Conservation (phyloP, 2,888 invertebrate species). For the Alitta virens region DNA sequence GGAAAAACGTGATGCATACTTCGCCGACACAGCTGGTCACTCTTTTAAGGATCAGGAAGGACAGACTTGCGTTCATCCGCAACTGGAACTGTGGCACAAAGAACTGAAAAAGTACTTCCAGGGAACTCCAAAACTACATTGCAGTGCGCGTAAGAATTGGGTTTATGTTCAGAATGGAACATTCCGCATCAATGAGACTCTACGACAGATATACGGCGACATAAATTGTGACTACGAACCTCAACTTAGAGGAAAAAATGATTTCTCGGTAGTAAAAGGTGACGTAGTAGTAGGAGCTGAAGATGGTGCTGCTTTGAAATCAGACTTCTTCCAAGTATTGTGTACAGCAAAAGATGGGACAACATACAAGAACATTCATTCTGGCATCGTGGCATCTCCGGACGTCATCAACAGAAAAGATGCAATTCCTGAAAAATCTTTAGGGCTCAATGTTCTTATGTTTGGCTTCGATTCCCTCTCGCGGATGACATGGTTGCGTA, state of each 20-base stretch:
- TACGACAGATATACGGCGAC: constrained; percentile 56
- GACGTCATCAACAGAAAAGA: not conserved
- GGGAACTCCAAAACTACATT: constrained; percentile 66
- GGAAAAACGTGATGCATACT: no score
- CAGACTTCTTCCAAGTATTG: constrained; percentile 25
- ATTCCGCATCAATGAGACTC: constrained; percentile 61
- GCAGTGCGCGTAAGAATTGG: constrained; percentile 70
- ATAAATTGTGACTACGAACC: constrained; percentile 63
- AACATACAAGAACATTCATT: constrained; percentile 68
- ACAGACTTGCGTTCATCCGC: constrained; percentile 67
- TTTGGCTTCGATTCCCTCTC: constrained; percentile 86
- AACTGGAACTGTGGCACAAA: constrained; percentile 67
- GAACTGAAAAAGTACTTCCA: constrained; percentile 74
- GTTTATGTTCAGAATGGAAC: constrained; percentile 70
- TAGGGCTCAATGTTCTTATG: constrained; percentile 61
- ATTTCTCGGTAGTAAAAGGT: constrained; percentile 11
- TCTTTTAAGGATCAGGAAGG: not conserved
- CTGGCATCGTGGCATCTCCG: constrained; percentile 59
- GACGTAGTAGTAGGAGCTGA: not conserved
- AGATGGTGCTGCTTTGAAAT: constrained; percentile 12
- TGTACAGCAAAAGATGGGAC: constrained; percentile 31
- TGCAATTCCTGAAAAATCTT: not conserved
- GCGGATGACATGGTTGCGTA: constrained; percentile 61
- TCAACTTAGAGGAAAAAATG: constrained; percentile 5
- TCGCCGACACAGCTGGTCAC: no score